A percentile compares a stretch with the other conserved stretches of the same genome.
These are phyloP conservation scores for Chionis minor DNA, from an alignment of 2,113 vertebrate species.

Conservation along the genomic window DNA sequence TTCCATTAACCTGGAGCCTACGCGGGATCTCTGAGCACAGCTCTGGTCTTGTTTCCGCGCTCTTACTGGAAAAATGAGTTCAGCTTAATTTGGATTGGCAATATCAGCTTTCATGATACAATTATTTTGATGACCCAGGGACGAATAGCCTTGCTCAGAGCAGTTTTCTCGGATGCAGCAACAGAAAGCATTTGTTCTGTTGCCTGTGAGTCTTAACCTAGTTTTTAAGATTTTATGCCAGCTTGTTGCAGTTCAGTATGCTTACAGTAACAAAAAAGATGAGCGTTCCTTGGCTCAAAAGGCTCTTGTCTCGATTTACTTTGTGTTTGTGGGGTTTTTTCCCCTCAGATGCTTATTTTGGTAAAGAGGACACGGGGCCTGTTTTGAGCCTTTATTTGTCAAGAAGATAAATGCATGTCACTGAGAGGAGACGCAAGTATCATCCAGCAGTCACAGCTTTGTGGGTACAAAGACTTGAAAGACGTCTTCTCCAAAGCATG, in stretches of 20 bases:
- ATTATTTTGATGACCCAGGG: background rate
- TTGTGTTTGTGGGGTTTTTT: background rate
- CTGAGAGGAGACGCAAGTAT: background rate
- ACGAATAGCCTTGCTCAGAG: background rate
- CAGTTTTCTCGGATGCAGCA: background rate
- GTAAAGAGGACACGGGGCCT: background rate
- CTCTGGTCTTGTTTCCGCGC: background rate
- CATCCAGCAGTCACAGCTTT: background rate
- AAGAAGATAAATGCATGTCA: background rate
- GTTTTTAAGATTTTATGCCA: background rate
- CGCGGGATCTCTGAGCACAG: background rate
- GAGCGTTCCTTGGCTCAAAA: background rate
- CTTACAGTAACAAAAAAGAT: background rate
- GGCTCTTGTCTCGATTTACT: background rate
- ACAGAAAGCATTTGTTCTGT: constrained; percentile 9
- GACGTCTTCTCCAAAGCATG: background rate
- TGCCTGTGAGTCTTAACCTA: background rate
- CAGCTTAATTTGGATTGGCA: background rate
- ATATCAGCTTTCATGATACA: background rate
- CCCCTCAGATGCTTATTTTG: background rate
- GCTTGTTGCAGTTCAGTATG: background rate
- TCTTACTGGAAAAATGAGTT: background rate
- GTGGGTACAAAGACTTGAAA: background rate
- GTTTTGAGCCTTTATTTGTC: constrained; percentile 25
- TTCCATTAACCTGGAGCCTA: background rate